Conservation (phyloP, 2,113 vertebrate genomes). For the Capreolus pygargus region DNA sequence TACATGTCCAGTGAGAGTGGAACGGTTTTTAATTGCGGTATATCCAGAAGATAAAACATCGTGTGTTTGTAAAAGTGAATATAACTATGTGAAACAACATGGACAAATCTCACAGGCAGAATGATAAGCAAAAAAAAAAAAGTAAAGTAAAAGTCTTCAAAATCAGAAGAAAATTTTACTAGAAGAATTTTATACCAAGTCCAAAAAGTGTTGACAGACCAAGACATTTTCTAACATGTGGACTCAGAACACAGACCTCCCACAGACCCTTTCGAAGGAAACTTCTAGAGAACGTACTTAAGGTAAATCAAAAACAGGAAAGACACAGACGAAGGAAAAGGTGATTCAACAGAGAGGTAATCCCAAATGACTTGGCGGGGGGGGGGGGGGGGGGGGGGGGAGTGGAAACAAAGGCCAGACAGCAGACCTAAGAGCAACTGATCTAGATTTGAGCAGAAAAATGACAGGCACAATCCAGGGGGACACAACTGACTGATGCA, state of each 20-base stretch:
- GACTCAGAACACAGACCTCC: background rate
- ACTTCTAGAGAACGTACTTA: background rate
- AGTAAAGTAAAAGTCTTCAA: background rate
- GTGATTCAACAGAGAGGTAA: background rate
- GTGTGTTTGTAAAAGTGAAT: background rate
- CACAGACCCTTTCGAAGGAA: background rate
- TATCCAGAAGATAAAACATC: background rate
- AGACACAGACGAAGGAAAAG: background rate
- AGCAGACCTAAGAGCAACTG: background rate
- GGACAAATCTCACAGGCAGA: background rate
- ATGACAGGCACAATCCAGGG: rapidly evolving
- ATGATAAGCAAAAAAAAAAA: background rate
- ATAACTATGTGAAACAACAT: background rate
- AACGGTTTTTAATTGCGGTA: background rate
- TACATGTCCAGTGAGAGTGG: background rate
- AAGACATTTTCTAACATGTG: background rate
- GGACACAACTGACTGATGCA: background rate
- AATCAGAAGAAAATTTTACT: background rate
- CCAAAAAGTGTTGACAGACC: too few species aligned
- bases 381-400: too few species aligned
- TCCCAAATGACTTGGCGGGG: background rate
- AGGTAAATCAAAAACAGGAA: background rate
- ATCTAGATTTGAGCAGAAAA: rapidly evolving
- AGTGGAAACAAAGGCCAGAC: too few species aligned
- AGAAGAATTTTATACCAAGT: background rate